Base-by-base conservation (phyloP, 1,140 invertebrate genomes). In the Drosophila quadrilineata region DNA sequence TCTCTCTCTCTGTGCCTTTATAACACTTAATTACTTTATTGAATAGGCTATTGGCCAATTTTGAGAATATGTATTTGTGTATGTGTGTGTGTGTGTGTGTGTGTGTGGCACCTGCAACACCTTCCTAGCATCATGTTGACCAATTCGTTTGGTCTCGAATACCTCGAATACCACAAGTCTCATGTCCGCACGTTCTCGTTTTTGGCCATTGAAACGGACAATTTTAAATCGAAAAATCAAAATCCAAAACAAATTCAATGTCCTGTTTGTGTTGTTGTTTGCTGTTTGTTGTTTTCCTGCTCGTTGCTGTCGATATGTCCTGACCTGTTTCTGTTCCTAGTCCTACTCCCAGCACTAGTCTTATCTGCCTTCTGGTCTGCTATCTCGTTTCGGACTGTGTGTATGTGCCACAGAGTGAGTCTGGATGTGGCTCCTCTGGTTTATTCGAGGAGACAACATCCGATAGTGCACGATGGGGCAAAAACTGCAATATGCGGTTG, bases 211-310 rank as follows among this genome's bases (percentile, higher is more conserved):
- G 79, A 82, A 64, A 82, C 79, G 79, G 68, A 75, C 73, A 77
- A 82, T 85, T 82, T 82, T 64, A 71, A 82, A 85, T 82, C 77
- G 77, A 82, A 82, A 82, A 82, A 82, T 82, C 77, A 82, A 84
- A 84, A 82, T 69, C 77, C 73, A 85, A 82, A 82, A 85, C 74
- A 85, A 85, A 82, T 85, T 82, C 77, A 82, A 85, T 82, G 77
- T 85, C 79, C 77, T 76, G 77, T 84, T 82, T 73, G 76, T 69
- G n/a, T 19, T 28, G 33, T 49, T 62, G 48, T 36, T 17, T 62
- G 21, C 41, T 52, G 38, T 28, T 19, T 41, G 17, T 57, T 31
- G 50, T 41, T 31, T 22, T 48, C 21, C 21, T 49, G 19, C 29
- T 33, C n/a, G 16, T 14, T n/a, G 6, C 48, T n/a, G 10, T n/a